Evolutionary conservation across 1,140 invertebrate species (phyloP), one percentile per base, ranked within the genome.

Genomic region (Heliconius hermathena): DNA sequence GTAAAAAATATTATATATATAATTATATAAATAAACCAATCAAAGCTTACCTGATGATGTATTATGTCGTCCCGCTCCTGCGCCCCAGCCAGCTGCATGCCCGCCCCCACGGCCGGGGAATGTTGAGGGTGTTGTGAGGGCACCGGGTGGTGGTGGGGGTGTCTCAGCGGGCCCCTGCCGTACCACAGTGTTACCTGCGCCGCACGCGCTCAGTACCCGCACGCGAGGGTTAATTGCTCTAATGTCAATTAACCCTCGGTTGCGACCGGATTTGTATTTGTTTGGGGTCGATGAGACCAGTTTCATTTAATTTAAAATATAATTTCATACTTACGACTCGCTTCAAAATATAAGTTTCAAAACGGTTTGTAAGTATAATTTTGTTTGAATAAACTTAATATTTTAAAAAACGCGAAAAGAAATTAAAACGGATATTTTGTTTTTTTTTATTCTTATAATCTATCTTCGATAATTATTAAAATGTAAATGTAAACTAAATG

Each of bases 171-270:
- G 81, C 81, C 82, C 83, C 84, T 87, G 82, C 82, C 90, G 80
- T 70, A 77, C 76, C 80, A 81, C 76, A 81, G 72, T 81, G 76
- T 81, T 81, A 81, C 80, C 80, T 77, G 75, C 85, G 81, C 81
- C 83, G 73, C 76, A 52, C 49, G 73, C 80, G 79, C 85, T 88
- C 88, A 88, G 87, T 87, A 89, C 80, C 80, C 85, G 85, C 87
- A 76, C 52, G 13, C 77, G 85, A 83, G 85, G 88, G 82, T 78
- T 85, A 84, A 87, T 86, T 85, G 85, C 83, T 38, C 57, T 36
- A 26, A 26, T 66, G 87, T 85, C 88, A 89, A 87, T 88, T 84
- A 85, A 83, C 85, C 86, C 86, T 79, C 87, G 46, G 38, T 38
- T 71, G 70, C 73, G 77, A 74, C 46, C 71, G 60, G 60, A 76